These are phyloP conservation scores for Trissoscelio sp. DNA, from an alignment of 2,888 invertebrate genomes.

Conservation along the genomic window DNA sequence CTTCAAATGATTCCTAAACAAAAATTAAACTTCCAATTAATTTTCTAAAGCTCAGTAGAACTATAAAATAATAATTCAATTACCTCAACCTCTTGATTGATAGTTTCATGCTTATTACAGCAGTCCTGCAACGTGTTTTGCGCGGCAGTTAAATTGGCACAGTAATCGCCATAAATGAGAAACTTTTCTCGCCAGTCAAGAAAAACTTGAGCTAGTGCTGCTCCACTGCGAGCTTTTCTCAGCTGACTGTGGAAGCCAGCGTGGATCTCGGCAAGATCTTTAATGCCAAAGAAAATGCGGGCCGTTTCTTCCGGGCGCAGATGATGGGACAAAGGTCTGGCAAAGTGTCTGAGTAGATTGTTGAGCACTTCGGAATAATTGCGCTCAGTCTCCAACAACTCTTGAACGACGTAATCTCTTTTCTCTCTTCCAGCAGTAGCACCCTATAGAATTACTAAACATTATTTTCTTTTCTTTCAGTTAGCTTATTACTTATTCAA, in stretches of 20 bases:
- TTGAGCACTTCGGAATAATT: slow-evolving; percentile 97
- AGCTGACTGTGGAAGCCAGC: slow-evolving; percentile 92
- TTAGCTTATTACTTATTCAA: too few relatives aligned
- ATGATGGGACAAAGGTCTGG: slow-evolving; percentile 89
- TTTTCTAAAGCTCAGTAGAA: too few relatives aligned
- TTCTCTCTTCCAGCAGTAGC: slow-evolving; percentile 87
- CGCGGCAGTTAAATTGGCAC: slow-evolving; percentile 96
- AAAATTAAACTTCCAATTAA: too few relatives aligned
- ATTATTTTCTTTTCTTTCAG: too few relatives aligned
- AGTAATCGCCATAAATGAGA: slow-evolving; percentile 97
- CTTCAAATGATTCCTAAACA: too few relatives aligned
- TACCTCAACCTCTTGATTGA: slow-evolving; percentile 89
- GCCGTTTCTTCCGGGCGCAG: slow-evolving; percentile 90
- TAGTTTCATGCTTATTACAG: slow-evolving; percentile 87
- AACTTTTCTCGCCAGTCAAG: slow-evolving; percentile 95
- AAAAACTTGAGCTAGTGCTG: slow-evolving; percentile 88
- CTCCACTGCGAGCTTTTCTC: slow-evolving; percentile 88
- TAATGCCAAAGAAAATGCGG: slow-evolving; percentile 95
- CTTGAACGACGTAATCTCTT: slow-evolving; percentile 95
- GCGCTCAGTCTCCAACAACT: slow-evolving; percentile 97
- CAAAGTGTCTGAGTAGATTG: slow-evolving; percentile 92
- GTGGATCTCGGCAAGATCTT: slow-evolving; percentile 94
- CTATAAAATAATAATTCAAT: slow-evolving; percentile 79
- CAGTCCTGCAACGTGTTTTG: slow-evolving; percentile 92
- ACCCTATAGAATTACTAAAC: slow-evolving; percentile 67